Conservation (phyloP, 1,140 invertebrate species). For the Drosophila saltans region DNA sequence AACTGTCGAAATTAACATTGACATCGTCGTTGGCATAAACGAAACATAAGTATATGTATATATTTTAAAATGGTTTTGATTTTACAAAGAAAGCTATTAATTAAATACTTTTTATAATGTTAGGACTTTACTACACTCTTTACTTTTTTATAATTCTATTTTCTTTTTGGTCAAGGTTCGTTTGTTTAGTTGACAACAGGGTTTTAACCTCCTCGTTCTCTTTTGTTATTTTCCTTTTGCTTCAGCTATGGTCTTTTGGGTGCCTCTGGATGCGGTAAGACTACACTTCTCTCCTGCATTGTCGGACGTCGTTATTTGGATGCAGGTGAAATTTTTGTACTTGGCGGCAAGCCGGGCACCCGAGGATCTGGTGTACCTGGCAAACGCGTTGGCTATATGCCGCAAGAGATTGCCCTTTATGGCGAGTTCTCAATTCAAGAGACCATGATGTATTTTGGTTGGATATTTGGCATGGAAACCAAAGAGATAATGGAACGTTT, state of each 20-base stretch:
- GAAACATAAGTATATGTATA: constrained; percentile 24
- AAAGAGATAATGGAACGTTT: constrained; percentile 91
- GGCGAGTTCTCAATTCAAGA: constrained; percentile 97
- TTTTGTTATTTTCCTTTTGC: not conserved
- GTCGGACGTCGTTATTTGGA: constrained; percentile 91
- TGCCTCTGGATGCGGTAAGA: constrained; percentile 93
- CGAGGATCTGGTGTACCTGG: constrained; percentile 94
- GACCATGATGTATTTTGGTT: constrained; percentile 98
- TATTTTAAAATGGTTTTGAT: not conserved
- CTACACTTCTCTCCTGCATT: constrained; percentile 92
- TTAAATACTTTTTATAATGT: not conserved
- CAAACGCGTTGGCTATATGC: constrained; percentile 92
- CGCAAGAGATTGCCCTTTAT: constrained; percentile 96
- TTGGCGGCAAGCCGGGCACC: constrained; percentile 92
- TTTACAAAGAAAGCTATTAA: constrained; percentile 2
- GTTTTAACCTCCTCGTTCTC: constrained; percentile 10
- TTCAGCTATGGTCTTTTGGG: constrained; percentile 91
- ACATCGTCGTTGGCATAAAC: constrained; percentile 64
- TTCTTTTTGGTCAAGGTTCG: constrained; percentile 22
- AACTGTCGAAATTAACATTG: constrained; percentile 77
- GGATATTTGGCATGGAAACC: constrained; percentile 95
- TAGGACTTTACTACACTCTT: not conserved
- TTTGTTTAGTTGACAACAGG: not conserved
- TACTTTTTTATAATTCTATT: too few species aligned
- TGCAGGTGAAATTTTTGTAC: constrained; percentile 91